Percentiles rank a stretch among this genome's conserved stretches.
Conservation (phyloP, 1,140 invertebrate genomes). For the Anagrus nilaparvatae region DNA sequence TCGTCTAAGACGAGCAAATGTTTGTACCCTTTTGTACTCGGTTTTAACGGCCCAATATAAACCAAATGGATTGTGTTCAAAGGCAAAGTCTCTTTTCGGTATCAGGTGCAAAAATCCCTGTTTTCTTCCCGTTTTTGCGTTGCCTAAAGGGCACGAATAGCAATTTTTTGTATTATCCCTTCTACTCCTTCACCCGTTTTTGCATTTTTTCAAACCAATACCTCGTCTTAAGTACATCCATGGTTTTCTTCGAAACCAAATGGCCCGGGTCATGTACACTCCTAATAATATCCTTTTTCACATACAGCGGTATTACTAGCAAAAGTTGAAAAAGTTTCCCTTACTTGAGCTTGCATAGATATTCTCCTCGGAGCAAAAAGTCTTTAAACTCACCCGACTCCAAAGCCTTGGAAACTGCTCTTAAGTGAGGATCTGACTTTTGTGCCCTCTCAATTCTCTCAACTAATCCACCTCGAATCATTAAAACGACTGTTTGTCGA, state of each 20-base stretch:
- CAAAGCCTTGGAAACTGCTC: neutral
- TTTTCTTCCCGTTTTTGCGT: conserved; percentile 13
- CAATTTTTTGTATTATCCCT: conserved; percentile 20
- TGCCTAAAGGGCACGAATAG: conserved; percentile 17
- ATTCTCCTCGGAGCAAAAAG: neutral
- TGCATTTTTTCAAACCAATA: conserved; percentile 31
- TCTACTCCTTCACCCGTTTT: conserved; percentile 25
- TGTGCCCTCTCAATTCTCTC: conserved; percentile 2
- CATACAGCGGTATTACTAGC: conserved; percentile 18
- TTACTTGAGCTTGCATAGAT: neutral
- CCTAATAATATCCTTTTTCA: conserved; percentile 24
- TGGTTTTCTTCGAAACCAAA: conserved; percentile 32
- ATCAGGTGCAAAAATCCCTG: conserved; percentile 21
- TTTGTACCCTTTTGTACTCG: conserved; percentile 32
- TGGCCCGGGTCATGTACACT: conserved; percentile 29
- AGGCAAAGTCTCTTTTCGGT: conserved; percentile 18
- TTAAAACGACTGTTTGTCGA: neutral
- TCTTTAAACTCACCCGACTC: neutral
- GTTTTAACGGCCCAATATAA: conserved; percentile 24
- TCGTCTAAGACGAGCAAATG: conserved; percentile 33
- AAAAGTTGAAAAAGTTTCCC: conserved; percentile 10
- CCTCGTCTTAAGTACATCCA: conserved; percentile 28
- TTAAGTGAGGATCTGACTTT: neutral
- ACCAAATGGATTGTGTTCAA: conserved; percentile 20
- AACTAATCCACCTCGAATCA: neutral